Conservation (phyloP, 1,140 invertebrate species). For the Frieseomelitta varia region DNA sequence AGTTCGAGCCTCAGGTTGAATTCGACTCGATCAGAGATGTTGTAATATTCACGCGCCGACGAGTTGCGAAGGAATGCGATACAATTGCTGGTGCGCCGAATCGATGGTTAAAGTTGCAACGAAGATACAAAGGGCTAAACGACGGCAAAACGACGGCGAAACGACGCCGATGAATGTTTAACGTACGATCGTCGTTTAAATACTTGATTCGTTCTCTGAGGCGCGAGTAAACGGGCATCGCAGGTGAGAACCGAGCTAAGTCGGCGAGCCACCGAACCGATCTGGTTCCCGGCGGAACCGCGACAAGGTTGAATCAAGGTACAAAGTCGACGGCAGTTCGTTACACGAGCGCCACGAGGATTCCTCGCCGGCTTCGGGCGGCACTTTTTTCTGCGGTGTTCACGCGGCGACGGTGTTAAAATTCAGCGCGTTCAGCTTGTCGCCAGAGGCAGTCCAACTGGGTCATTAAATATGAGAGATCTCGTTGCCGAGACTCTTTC, state of each 20-base stretch:
- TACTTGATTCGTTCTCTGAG: background rate
- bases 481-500: conserved; percentile 58
- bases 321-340: conserved; percentile 50
- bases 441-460: conserved; percentile 68
- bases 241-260: background rate
- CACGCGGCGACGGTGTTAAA: conserved; percentile 65
- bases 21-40: background rate
- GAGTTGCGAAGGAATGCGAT: background rate
- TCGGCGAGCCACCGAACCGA: background rate
- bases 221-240: conserved; percentile 11
- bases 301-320: conserved; percentile 21
- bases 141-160: background rate
- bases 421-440: conserved; percentile 72
- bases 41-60: background rate
- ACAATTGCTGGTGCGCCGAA: no score
- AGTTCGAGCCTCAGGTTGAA: background rate
- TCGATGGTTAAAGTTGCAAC: background rate
- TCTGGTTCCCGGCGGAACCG: background rate
- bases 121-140: background rate
- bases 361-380: conserved; percentile 31
- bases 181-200: background rate
- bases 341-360: conserved; percentile 47
- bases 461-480: conserved; percentile 78
- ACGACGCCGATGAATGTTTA: conserved; percentile 18
- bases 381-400: conserved; percentile 43